Evolutionary conservation across 92 coral and sea anemone species (phyloP), one percentile per base, ranked within the genome.

Genomic region (Virgularia gustaviana): DNA sequence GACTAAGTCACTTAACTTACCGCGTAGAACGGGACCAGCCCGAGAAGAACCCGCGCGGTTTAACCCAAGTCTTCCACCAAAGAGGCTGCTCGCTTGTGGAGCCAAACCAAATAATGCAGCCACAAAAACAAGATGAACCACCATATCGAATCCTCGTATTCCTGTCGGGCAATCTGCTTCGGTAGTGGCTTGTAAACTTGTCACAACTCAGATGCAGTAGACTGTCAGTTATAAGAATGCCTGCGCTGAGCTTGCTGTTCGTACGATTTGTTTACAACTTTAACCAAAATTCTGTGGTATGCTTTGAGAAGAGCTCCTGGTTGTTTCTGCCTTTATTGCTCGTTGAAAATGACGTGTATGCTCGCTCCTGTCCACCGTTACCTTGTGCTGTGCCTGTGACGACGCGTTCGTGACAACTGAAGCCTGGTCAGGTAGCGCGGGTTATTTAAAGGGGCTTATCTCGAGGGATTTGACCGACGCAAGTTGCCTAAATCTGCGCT

Each of bases 331-430:
- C 55, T 47, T 47, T 5, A 47, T 47, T 19, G 55, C 55, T 25
- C 55, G 15, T 15, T 19, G 22, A 4, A 3, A 47, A 5, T 47
- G 15, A 47, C 15, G 18, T 47, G 22, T 15, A n/a, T n/a, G n/a
- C n/a, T n/a, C n/a, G n/a, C n/a, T n/a, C n/a, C n/a, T n/a, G n/a
- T n/a, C n/a, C n/a, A n/a, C n/a, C n/a, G n/a, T n/a, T n/a, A n/a
- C n/a, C n/a, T n/a, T n/a, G n/a, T 39, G 45, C 45, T 7, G 45
- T 39, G 45, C 15, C 45, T 8, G 3, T 33, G 31, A 18, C 10
- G 72, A 68, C 42, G 60, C 54, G 29, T 68, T 51, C 61, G 75
- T 68, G 75, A 33, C 60, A 51, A 68, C 33, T 68, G 75, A n/a
- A 68, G 55, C 30, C 55, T 43, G 41, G 75, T 68, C 75, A 68